Conservation (phyloP, 2,888 invertebrate genomes). For the Chrysotoxum bicinctum region DNA sequence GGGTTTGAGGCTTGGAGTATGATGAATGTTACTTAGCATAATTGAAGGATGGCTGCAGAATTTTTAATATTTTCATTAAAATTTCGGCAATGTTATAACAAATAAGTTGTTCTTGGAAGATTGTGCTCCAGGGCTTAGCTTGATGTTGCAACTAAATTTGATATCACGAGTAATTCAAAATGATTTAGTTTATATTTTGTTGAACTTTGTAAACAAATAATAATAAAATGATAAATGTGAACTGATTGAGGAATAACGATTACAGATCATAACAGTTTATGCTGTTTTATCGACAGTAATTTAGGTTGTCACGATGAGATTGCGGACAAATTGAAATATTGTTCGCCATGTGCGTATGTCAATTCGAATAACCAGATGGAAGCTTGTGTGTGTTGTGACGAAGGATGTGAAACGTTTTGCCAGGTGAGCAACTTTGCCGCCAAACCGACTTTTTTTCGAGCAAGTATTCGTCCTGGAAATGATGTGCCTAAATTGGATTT, state of each 20-base stretch:
- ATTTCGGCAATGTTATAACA: not conserved
- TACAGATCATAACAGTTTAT: not conserved
- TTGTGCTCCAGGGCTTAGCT: not conserved
- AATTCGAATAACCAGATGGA: no score
- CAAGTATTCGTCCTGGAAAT: no score
- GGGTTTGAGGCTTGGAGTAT: not conserved
- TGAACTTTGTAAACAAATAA: not conserved
- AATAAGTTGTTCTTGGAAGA: slow-evolving; percentile 1
- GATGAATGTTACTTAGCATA: slow-evolving; percentile 50
- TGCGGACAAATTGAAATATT: no score
- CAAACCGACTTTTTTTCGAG: no score
- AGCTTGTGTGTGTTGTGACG: no score
- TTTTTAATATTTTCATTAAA: slow-evolving; percentile 59
- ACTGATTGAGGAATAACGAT: not conserved
- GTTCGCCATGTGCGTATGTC: no score
- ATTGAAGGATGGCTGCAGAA: slow-evolving; percentile 39
- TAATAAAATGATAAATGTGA: not conserved
- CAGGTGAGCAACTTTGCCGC: no score
- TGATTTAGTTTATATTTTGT: not conserved
- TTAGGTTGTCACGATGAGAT: no score
- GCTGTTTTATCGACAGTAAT: no score
- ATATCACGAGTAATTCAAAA: not conserved
- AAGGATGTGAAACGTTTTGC: no score
- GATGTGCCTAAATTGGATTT: no score
- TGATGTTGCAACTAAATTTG: not conserved